Conservation (phyloP, 2,888 invertebrate species). For the Luffia ferchaultella region DNA sequence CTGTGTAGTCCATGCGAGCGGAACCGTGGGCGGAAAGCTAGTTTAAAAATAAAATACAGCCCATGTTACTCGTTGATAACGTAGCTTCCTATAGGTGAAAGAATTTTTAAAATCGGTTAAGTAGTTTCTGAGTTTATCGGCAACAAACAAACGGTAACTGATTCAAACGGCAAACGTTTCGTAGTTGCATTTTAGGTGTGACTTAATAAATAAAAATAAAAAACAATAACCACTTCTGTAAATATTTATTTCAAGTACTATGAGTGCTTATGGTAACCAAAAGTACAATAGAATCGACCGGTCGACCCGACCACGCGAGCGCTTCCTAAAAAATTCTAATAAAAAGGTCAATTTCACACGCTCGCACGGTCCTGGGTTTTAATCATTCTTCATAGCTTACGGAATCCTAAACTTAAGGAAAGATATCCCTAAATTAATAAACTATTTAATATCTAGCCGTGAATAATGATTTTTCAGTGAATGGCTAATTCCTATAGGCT, state of each 20-base stretch:
- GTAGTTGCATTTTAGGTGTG: too few species aligned
- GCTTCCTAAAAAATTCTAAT: neutral
- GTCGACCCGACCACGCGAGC: neutral
- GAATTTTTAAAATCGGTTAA: too few species aligned
- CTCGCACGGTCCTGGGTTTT: neutral
- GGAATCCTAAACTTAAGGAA: neutral
- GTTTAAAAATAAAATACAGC: too few species aligned
- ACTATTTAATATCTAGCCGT: neutral
- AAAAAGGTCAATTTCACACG: neutral
- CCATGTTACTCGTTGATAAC: too few species aligned
- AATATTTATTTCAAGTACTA: constrained; percentile 67
- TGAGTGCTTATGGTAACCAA: constrained; percentile 64
- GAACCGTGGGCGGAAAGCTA: too few species aligned
- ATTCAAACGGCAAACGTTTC: too few species aligned
- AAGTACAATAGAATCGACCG: constrained; percentile 41
- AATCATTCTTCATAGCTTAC: neutral
- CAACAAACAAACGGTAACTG: too few species aligned
- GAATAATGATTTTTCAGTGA: neutral
- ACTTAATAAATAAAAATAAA: constrained; percentile 15
- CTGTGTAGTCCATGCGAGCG: too few species aligned
- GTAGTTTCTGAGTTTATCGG: too few species aligned
- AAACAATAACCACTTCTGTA: constrained; percentile 36
- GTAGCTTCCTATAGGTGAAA: too few species aligned
- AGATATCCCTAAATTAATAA: neutral
- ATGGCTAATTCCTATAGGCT: constrained; percentile 22